Percentiles rank a stretch among this genome's conserved stretches.
phyloP scores from a whole-genome alignment of 2,888 invertebrate genomes.

The Dolichopus griseipennis region DNA sequence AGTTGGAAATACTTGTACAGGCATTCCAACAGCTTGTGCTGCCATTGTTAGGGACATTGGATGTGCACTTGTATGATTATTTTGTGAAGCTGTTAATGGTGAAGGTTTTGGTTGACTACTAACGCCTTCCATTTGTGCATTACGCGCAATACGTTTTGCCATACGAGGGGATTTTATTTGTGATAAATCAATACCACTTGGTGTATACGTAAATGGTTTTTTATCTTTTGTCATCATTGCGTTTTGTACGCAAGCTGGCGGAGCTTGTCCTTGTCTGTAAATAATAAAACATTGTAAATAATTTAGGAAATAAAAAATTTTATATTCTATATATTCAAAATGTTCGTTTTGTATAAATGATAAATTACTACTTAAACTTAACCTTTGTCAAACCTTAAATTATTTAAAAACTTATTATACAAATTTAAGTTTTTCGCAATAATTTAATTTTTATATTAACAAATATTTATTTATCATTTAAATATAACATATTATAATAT shows the following conservation, averaged over 20 bases:
- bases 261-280: slow-evolving; percentile 44
- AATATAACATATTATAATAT: no score
- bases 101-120: slow-evolving; percentile 50
- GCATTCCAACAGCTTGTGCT: slow-evolving; percentile 49
- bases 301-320: no score
- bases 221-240: slow-evolving; percentile 95
- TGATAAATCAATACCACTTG: slow-evolving; percentile 82
- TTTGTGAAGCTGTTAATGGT: slow-evolving; percentile 40
- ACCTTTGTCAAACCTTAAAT: no score
- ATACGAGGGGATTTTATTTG: slow-evolving; percentile 85
- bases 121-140: slow-evolving; percentile 63
- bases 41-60: slow-evolving; percentile 41
- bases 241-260: slow-evolving; percentile 83
- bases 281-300: slow-evolving; percentile 7
- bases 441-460: no score
- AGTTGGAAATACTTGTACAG: slow-evolving; percentile 54
- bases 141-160: slow-evolving; percentile 64
- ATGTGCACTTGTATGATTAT: slow-evolving; percentile 29
- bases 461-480: no score
- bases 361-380: no score
- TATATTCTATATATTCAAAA: no score
- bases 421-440: no score
- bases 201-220: slow-evolving; percentile 94
- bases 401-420: no score
- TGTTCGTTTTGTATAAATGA: no score